These are phyloP conservation scores for Zelostemma sp. DNA, from an alignment of 1,140 invertebrate genomes.

Conservation along the genomic window DNA sequence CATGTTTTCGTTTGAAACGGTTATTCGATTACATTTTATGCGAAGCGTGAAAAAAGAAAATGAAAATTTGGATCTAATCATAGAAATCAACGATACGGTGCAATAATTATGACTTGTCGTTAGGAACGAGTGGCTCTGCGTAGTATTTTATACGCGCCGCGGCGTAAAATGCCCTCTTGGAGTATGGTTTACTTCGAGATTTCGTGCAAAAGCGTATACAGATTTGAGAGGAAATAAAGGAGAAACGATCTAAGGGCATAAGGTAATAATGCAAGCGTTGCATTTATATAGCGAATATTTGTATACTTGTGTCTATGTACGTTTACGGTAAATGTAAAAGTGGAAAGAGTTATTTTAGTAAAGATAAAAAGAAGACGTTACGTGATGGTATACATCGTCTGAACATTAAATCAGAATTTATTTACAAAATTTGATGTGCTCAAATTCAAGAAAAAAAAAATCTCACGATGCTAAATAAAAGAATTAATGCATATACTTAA, in stretches of 20 bases:
- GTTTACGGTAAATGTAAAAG: slow-evolving; percentile 35
- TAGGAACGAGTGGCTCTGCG: neutral
- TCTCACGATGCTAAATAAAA: slow-evolving; percentile 41
- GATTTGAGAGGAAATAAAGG: slow-evolving; percentile 8
- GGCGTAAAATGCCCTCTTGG: neutral
- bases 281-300: slow-evolving; percentile 44
- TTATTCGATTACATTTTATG: slow-evolving; percentile 37
- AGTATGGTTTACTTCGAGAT: no score
- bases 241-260: slow-evolving; percentile 13
- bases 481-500: slow-evolving; percentile 28
- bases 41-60: no score
- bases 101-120: slow-evolving; percentile 41
- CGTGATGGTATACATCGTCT: slow-evolving; percentile 33
- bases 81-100: slow-evolving; percentile 35
- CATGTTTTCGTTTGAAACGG: slow-evolving; percentile 16
- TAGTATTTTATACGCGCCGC: neutral
- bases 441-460: slow-evolving; percentile 50
- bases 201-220: no score
- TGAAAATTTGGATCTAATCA: slow-evolving; percentile 15
- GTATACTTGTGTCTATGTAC: slow-evolving; percentile 45
- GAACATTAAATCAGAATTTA: slow-evolving; percentile 42
- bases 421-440: slow-evolving; percentile 54
- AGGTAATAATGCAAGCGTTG: slow-evolving; percentile 28
- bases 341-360: slow-evolving; percentile 43
- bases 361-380: slow-evolving; percentile 26